phyloP scores from a whole-genome alignment of 2,113 vertebrate species.

The Tiliqua scincoides region DNA sequence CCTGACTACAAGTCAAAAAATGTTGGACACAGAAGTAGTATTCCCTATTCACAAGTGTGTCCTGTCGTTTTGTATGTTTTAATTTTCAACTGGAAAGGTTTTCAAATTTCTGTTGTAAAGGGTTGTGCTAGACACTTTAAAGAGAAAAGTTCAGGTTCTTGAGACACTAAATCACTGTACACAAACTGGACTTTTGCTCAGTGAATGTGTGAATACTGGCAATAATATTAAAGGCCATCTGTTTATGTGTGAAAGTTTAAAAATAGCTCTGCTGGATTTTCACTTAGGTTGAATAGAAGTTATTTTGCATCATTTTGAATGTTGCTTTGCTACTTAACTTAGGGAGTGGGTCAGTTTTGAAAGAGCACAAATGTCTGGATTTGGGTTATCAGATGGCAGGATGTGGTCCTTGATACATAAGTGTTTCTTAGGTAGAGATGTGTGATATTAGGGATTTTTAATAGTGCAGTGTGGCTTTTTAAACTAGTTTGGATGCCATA shows the following conservation, averaged over 20 bases:
- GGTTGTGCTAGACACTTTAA: neutral
- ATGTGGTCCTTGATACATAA: neutral
- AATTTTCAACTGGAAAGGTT: neutral
- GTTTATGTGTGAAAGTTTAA: neutral
- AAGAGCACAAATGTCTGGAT: neutral
- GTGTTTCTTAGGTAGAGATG: neutral
- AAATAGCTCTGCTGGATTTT: neutral
- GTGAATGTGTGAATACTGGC: neutral
- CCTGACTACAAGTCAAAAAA: neutral
- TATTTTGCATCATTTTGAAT: neutral
- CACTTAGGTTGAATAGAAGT: neutral
- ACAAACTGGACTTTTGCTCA: neutral
- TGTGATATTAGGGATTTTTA: neutral
- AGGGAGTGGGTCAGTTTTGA: neutral
- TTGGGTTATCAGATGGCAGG: neutral
- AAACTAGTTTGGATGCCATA: neutral
- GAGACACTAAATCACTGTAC: neutral
- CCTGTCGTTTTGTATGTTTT: neutral
- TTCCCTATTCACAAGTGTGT: neutral
- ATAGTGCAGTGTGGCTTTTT: neutral
- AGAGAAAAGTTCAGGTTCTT: accelerated
- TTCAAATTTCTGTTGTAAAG: neutral
- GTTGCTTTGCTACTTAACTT: neutral
- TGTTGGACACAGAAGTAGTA: neutral
- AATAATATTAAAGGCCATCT: neutral